phyloP scores from a whole-genome alignment of 2,797 vertebrate species.

The Myotis vivesi region DNA sequence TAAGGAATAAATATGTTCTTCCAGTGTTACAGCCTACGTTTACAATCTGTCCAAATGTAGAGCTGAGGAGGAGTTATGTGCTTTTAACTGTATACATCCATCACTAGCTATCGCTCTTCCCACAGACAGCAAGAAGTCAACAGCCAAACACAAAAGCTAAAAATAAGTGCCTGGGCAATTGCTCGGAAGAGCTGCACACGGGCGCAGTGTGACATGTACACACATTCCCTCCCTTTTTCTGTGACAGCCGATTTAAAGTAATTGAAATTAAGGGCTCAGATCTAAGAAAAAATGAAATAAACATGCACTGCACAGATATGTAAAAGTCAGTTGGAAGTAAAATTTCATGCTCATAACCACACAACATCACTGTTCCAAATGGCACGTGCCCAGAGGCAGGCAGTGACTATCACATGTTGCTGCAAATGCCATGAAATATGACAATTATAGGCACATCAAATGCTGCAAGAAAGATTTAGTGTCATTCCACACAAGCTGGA shows the following conservation, averaged over 20 bases:
- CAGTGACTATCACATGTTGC: neutral
- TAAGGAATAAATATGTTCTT: slow-evolving; percentile 60
- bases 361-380: neutral
- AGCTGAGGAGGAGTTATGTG: slow-evolving; percentile 58
- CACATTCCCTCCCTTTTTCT: neutral
- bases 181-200: slow-evolving; percentile 60
- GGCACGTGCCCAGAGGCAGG: neutral
- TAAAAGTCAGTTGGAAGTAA: slow-evolving; percentile 49
- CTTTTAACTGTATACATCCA: slow-evolving; percentile 59
- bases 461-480: slow-evolving; percentile 69
- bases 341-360: slow-evolving; percentile 59
- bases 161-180: slow-evolving; percentile 63
- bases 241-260: slow-evolving; percentile 63
- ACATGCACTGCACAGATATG: slow-evolving; percentile 64
- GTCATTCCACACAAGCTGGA: slow-evolving; percentile 74
- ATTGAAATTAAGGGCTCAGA: slow-evolving; percentile 66
- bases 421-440: slow-evolving; percentile 60
- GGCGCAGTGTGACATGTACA: slow-evolving; percentile 72
- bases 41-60: slow-evolving; percentile 71
- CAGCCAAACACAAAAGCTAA: slow-evolving; percentile 76
- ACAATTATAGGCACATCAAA: slow-evolving; percentile 77
- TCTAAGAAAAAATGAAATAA: slow-evolving; percentile 59
- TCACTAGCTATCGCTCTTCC: slow-evolving; percentile 60
- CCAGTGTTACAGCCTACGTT: slow-evolving; percentile 59
- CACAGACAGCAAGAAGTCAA: slow-evolving; percentile 70